Conservation (phyloP, 2,113 vertebrate species). For the Synodontis membranacea region DNA sequence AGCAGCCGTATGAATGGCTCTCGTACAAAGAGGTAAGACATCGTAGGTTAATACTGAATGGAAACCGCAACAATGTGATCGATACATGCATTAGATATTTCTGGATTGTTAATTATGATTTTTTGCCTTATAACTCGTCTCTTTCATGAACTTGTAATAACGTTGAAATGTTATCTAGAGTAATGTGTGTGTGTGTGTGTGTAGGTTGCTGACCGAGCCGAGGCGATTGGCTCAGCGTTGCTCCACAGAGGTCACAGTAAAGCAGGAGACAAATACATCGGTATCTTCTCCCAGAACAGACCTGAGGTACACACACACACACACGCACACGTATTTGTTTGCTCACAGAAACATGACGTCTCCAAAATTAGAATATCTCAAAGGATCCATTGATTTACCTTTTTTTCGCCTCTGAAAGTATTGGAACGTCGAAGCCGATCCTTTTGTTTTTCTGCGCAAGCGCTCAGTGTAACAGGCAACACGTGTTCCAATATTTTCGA, state of each 20-base stretch:
- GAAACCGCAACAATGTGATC: too few species aligned
- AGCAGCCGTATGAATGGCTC: conserved; percentile 93
- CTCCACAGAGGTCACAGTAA: conserved; percentile 84
- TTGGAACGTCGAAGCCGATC: not conserved
- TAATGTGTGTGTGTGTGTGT: conserved; percentile 24
- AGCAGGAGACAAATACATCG: conserved; percentile 78
- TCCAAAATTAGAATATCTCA: not conserved
- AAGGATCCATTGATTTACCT: not conserved
- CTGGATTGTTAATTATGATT: not conserved
- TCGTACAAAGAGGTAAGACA: conserved; percentile 86
- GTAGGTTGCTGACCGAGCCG: conserved; percentile 80
- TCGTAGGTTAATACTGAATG: not conserved
- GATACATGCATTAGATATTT: not conserved
- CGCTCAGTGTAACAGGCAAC: too few species aligned
- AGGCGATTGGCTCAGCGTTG: conserved; percentile 84
- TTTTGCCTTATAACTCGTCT: not conserved
- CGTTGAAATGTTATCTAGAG: not conserved
- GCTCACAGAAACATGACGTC: not conserved
- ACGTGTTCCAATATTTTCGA: too few species aligned
- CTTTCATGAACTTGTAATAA: not conserved
- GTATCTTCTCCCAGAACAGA: conserved; percentile 94
- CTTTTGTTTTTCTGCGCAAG: not conserved
- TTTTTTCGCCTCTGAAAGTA: not conserved
- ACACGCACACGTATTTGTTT: too few species aligned
- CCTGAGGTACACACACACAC: conserved; percentile 89